Percentiles rank a stretch among this genome's conserved stretches.
These are phyloP conservation scores for Cetoscarus ocellatus DNA, from an alignment of 2,797 vertebrate species.

Conservation along the genomic window DNA sequence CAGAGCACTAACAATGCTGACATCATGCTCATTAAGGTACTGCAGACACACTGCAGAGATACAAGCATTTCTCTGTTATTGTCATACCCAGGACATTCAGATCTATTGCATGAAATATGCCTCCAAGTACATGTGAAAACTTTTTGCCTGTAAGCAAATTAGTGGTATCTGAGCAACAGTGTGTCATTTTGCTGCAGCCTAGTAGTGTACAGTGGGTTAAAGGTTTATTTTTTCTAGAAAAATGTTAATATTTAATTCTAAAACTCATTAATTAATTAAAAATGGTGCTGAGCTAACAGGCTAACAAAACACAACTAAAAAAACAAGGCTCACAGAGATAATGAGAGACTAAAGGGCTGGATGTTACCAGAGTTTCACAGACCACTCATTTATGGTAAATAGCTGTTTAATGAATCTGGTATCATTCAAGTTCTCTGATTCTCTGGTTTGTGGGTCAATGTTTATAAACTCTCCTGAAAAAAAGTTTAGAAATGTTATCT, in stretches of 20 bases:
- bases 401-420: too few species aligned
- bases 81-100: not conserved
- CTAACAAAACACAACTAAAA: not conserved
- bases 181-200: not conserved
- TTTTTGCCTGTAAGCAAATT: not conserved
- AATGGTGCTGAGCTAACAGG: not conserved
- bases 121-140: not conserved
- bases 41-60: not conserved
- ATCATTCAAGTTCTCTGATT: too few species aligned
- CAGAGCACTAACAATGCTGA: slow-evolving; percentile 84
- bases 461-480: too few species aligned
- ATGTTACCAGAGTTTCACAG: too few species aligned
- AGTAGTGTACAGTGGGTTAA: not conserved
- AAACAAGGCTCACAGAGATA: not conserved
- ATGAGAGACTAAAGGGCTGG: not conserved
- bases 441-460: too few species aligned
- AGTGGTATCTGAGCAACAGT: not conserved
- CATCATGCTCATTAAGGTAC: slow-evolving; percentile 89
- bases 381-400: too few species aligned
- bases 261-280: not conserved
- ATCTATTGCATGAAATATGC: too few species aligned
- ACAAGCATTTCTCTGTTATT: not conserved
- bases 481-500: too few species aligned
- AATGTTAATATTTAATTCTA: not conserved
- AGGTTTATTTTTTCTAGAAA: not conserved